Percentiles rank a stretch among this genome's conserved stretches.
phyloP scores from a whole-genome alignment of 2,113 vertebrate genomes.

The Pseudolaguvia tuberculata region DNA sequence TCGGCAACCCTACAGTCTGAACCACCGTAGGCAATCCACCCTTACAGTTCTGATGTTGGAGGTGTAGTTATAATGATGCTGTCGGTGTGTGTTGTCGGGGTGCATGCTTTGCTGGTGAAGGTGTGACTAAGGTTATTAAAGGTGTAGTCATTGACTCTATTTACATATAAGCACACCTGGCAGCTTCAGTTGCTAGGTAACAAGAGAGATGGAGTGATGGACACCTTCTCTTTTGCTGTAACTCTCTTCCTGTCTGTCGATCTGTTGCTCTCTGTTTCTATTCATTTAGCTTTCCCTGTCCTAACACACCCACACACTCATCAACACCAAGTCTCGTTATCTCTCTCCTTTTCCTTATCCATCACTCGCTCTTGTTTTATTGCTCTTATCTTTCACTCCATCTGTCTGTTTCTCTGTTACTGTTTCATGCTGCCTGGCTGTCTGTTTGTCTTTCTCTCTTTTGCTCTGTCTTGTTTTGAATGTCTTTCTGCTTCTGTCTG shows the following conservation, averaged over 20 bases:
- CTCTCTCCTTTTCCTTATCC: not conserved
- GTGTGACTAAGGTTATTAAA: not conserved
- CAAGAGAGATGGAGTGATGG: conserved; percentile 35
- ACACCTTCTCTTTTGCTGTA: conserved; percentile 14
- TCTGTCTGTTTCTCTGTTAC: not conserved
- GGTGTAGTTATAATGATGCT: not conserved
- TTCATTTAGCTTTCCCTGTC: conserved; percentile 10
- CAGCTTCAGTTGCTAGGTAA: conserved; percentile 47
- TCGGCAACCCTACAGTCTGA: no score
- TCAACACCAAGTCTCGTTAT: not conserved
- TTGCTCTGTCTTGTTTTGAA: not conserved
- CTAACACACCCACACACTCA: conserved; percentile 12
- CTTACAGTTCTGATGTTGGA: not conserved
- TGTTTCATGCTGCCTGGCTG: not conserved
- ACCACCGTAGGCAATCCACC: not conserved
- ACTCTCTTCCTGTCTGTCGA: conserved; percentile 15
- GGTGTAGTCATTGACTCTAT: not conserved
- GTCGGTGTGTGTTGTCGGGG: not conserved
- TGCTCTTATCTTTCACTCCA: not conserved
- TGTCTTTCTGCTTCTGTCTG: not conserved
- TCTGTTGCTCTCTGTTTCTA: conserved; percentile 24
- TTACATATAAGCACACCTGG: conserved; percentile 16
- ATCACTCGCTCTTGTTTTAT: conserved; percentile 5
- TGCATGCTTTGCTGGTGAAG: not conserved
- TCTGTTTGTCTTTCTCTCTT: not conserved